These are phyloP conservation scores for Microdon myrmicae DNA, from an alignment of 2,888 invertebrate species.

Conservation along the genomic window DNA sequence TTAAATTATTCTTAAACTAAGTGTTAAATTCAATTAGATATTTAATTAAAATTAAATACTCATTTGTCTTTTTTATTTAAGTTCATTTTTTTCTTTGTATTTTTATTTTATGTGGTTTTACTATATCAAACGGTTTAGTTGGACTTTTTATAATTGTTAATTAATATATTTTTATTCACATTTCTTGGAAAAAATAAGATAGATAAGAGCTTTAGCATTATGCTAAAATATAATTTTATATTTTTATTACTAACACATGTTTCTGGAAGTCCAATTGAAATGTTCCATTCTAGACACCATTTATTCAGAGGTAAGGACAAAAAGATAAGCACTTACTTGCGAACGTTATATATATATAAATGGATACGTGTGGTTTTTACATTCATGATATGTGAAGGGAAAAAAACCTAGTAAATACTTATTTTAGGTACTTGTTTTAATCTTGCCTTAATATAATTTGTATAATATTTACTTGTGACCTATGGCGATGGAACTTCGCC, in stretches of 20 bases:
- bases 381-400: conserved; percentile 27
- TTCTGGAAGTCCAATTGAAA: conserved; percentile 30
- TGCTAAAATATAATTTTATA: conserved; percentile 3
- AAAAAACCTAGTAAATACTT: conserved; percentile 25
- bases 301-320: conserved; percentile 5
- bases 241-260: conserved; percentile 3
- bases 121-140: no score
- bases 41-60: conserved; percentile 1
- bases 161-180: conserved; percentile 1
- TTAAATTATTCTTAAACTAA: no score
- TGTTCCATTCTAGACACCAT: conserved; percentile 33
- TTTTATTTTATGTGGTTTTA: background rate
- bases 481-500: no score
- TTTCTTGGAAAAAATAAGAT: conserved; percentile 4
- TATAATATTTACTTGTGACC: no score
- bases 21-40: background rate
- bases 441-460: no score
- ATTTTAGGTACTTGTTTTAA: conserved; percentile 10
- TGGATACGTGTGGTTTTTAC: conserved; percentile 35
- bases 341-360: no score
- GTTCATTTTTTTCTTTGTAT: conserved; percentile 7
- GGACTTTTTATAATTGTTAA: no score
- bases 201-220: no score
- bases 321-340: conserved; percentile 15
- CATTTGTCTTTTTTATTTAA: background rate